Percentiles rank a stretch among this genome's conserved stretches.
Conservation (phyloP, 1,140 invertebrate genomes). For the Saccostrea glomerata region DNA sequence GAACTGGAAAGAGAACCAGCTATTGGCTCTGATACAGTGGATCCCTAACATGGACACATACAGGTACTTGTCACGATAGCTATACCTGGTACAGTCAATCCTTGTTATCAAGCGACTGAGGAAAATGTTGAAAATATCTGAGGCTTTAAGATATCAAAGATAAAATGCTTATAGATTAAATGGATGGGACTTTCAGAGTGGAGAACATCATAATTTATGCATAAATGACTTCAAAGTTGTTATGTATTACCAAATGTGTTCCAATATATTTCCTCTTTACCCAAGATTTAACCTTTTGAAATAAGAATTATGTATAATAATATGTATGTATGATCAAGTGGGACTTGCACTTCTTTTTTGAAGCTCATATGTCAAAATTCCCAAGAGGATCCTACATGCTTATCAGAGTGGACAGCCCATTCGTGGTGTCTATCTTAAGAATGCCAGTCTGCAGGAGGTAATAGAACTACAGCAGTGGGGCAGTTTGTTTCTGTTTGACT, state of each 20-base stretch:
- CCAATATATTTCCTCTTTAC: too few relatives aligned
- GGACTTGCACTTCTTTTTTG: constrained; percentile 22
- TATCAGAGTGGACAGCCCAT: constrained; percentile 61
- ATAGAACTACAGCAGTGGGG: constrained; percentile 78
- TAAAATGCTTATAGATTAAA: too few relatives aligned
- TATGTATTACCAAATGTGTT: too few relatives aligned
- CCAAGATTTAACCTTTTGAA: too few relatives aligned
- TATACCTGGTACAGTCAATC: too few relatives aligned
- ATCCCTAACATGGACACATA: constrained; percentile 70
- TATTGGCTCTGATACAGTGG: constrained; percentile 78
- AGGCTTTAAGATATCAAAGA: too few relatives aligned
- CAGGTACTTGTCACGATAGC: constrained; percentile 45
- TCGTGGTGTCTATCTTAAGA: constrained; percentile 28
- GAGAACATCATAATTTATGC: too few relatives aligned
- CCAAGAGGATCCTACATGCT: constrained; percentile 64
- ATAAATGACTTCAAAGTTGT: too few relatives aligned
- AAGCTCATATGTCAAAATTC: constrained; percentile 72
- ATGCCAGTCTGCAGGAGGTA: constrained; percentile 63
- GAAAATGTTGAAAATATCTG: too few relatives aligned
- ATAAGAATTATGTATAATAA: too few relatives aligned
- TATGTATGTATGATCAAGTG: not conserved
- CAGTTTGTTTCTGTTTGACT: constrained; percentile 79
- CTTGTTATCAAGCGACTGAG: too few relatives aligned
- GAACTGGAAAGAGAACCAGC: constrained; percentile 69
- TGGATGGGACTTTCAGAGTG: too few relatives aligned